Conservation (phyloP, 2,888 invertebrate species). For the Sepiola atlantica region DNA sequence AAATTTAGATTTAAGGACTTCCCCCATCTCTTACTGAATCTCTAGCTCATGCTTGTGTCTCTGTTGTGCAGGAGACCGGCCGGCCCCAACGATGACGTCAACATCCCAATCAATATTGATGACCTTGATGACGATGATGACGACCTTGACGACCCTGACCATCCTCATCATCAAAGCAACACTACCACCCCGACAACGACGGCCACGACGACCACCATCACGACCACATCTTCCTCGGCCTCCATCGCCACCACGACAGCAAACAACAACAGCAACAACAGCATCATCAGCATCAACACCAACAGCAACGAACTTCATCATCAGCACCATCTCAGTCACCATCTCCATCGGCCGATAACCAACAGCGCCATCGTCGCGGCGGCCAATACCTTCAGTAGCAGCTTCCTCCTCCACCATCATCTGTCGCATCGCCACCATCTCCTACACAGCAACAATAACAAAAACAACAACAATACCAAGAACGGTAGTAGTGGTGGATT, state of each 20-base stretch:
- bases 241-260: background rate
- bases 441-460: background rate
- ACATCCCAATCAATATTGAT: conserved; percentile 14
- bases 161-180: background rate
- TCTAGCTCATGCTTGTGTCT: background rate
- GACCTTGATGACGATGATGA: background rate
- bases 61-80: background rate
- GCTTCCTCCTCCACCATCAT: background rate
- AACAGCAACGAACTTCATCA: background rate
- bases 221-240: background rate
- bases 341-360: background rate
- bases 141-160: background rate
- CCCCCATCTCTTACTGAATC: background rate
- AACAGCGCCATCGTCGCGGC: background rate
- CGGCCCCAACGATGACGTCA: conserved; percentile 20
- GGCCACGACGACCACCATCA: background rate
- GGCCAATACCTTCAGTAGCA: background rate
- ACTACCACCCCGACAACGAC: background rate
- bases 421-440: background rate
- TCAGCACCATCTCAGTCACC: background rate
- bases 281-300: background rate
- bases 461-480: background rate
- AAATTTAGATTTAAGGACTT: background rate
- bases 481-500: background rate
- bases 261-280: background rate